Evolutionary conservation across 2,797 vertebrate species (phyloP).

Genomic region (Sebastes trivittatus): DNA sequence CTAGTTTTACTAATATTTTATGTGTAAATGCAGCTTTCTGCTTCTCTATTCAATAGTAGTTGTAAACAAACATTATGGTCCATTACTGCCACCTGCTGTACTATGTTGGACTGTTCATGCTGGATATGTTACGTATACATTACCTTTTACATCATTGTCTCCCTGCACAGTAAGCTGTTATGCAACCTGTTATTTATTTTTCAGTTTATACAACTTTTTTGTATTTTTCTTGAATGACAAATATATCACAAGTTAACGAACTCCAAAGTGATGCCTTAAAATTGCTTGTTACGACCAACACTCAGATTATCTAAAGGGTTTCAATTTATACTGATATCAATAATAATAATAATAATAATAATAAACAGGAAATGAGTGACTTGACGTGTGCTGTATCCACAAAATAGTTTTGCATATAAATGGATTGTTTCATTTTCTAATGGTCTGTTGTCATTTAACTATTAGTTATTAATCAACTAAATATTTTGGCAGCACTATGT

Average conservation of each 20-base stretch:
- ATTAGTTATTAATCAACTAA: neutral
- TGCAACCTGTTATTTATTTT: neutral
- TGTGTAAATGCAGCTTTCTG: neutral
- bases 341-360: neutral
- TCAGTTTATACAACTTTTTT: neutral
- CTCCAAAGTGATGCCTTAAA: neutral
- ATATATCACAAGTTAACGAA: neutral
- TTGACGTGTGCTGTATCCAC: neutral
- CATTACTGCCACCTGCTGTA: constrained; percentile 55
- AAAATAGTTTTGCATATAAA: neutral
- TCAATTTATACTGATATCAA: neutral
- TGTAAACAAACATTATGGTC: neutral
- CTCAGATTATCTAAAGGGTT: neutral
- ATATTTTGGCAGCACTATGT: too few species aligned
- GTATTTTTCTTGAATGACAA: neutral
- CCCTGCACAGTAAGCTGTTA: neutral
- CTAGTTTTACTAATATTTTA: neutral
- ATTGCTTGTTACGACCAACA: neutral
- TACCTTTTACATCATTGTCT: neutral
- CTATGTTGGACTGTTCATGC: neutral
- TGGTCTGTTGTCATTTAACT: neutral
- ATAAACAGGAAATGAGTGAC: neutral
- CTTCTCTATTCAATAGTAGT: neutral
- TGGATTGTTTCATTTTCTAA: neutral
- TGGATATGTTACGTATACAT: neutral